Base-by-base conservation (phyloP, 1,140 invertebrate genomes). In the Plectus sambesii region DNA sequence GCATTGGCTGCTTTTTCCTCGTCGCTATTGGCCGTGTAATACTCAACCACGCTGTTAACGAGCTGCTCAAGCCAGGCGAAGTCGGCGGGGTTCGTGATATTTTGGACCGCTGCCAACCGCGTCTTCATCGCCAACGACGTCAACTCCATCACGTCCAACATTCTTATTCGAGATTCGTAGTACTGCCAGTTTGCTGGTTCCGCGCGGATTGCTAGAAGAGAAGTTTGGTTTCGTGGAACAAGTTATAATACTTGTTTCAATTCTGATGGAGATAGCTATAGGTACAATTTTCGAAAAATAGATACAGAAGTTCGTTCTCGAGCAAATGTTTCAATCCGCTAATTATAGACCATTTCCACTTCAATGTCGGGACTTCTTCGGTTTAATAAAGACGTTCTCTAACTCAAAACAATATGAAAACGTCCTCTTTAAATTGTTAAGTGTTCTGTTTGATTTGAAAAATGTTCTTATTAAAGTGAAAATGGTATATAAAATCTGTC, bases 1-100 rank as follows among this genome's bases (percentile, higher is more conserved):
- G 66, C 52, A 26, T 59, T 50, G 17, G 59, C 66, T 3, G 63
- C 63, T 39, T 60, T 57, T 3, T 68, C 62, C 9, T 66, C 66
- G 30, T 66, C 66, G 23, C 63, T 63, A n/a, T 42, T 41, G 6
- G 37, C 42, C 9, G 59, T 59, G 33, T 58, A 66, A 52, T 66
- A 69, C 3, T 66, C 57, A 29, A 63, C 63, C 5, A 58, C 45
- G 36, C 56, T 53, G 36, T 49, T 46, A 33, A 65, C 64, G 25
- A 64, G 24, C 15, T 63, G 42, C 29, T 68, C 36, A 25, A 67
- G 49, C 53, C 53, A 65, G 3, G 53, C 39, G 40, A 68, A 65
- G 30, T 45, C 47, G 12, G 68, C 42, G 44, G 43, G 35, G 38
- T 53, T 53, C 38, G 59, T 47, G 29, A 43, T 36, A 40, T 53